Base-by-base conservation (phyloP, 2,888 invertebrate genomes). In the Torymus aiolomorphi region DNA sequence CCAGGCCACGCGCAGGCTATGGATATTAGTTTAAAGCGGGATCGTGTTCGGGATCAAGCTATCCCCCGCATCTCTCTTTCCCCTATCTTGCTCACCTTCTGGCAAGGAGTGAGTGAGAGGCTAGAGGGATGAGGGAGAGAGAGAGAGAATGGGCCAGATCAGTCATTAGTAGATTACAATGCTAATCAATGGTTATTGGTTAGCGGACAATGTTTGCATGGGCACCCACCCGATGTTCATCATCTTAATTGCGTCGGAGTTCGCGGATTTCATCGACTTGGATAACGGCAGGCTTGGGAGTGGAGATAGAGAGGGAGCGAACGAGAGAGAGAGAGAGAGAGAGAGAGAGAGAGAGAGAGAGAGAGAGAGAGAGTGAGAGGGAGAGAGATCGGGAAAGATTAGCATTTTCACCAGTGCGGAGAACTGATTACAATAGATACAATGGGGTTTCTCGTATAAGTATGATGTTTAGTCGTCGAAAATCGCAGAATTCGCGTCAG, bases 161-260 rank as follows among this genome's bases (percentile, higher is more conserved):
- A 82, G 85, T 86, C 87, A 87, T 88, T 86, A 88, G 86, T 83
- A 87, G 84, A 89, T 88, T 87, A 86, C 87, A 89, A 89, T 88
- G 88, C 87, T 87, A 88, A 89, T 89, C 86, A 88, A 86, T 86
- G 86, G 86, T 86, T 86, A 85, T 85, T 84, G 86, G 86, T 85
- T 86, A 85, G 86, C 85, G 84, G 84, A 85, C 85, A 85, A 85
- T 87, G 87, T 88, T 89, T 88, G 86, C 85, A 73, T 72, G 83
- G 76, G 78, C 82, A 84, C 83, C 83, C 83, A 83, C 59, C 87
- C 88, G 85, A 84, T 84, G 85, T 86, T 86, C 88, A 88, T 89
- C 86, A 86, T 84, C 86, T 86, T 88, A 87, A 88, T 89, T 88
- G 87, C 87, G 82, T 87, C 82, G 83, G 31, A 83, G 84, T 84